Conservation (phyloP, 2,888 invertebrate genomes). For the Dinocampus coccinellae region DNA sequence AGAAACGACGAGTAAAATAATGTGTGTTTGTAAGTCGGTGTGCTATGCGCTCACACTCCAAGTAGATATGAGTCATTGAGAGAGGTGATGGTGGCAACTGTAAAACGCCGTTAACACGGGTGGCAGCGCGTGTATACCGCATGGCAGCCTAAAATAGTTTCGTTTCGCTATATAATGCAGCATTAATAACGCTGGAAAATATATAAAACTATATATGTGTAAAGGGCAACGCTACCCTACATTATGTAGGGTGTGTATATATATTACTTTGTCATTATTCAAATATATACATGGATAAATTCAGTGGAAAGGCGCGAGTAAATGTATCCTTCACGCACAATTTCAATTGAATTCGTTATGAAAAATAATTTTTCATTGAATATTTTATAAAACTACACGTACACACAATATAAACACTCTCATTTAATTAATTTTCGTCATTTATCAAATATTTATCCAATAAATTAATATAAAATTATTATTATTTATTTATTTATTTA, state of each 20-base stretch:
- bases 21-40: neutral
- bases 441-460: too few relatives aligned
- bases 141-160: slow-evolving; percentile 33
- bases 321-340: neutral
- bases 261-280: neutral
- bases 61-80: slow-evolving; percentile 44
- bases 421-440: too few relatives aligned
- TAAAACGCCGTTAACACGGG: slow-evolving; percentile 34
- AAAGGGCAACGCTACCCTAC: slow-evolving; percentile 9
- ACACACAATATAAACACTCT: too few relatives aligned
- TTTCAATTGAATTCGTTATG: neutral
- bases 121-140: slow-evolving; percentile 30
- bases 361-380: neutral
- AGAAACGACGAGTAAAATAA: slow-evolving; percentile 12
- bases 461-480: too few relatives aligned
- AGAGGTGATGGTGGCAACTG: slow-evolving; percentile 43
- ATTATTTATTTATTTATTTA: too few relatives aligned
- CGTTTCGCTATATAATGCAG: slow-evolving; percentile 21
- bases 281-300: neutral
- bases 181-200: slow-evolving; percentile 29
- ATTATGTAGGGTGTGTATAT: neutral
- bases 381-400: too few relatives aligned
- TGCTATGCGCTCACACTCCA: slow-evolving; percentile 25
- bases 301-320: neutral
- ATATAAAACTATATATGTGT: slow-evolving; percentile 18